These are phyloP conservation scores for Schizopygopsis pylzovi DNA, from an alignment of 2,797 vertebrate species.

Conservation along the genomic window DNA sequence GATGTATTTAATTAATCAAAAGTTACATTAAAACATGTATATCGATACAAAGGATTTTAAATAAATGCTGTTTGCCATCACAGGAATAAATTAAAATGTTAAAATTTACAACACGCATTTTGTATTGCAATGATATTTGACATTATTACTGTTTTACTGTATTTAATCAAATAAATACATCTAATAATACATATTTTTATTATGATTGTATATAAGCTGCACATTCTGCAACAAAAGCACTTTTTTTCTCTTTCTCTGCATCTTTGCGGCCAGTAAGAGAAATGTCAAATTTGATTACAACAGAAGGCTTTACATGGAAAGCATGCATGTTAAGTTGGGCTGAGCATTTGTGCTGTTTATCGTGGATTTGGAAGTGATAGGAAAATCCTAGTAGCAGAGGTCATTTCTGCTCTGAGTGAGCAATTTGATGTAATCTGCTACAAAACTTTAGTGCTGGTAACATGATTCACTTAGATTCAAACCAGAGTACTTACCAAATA, in stretches of 20 bases:
- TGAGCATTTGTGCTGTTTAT: constrained; percentile 13
- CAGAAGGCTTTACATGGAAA: constrained; percentile 3
- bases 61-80: neutral
- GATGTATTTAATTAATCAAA: neutral
- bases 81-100: neutral
- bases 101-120: neutral
- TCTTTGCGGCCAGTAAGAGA: neutral
- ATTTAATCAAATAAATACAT: neutral
- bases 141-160: no score
- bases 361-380: constrained; percentile 45
- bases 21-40: neutral
- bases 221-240: neutral
- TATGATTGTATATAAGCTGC: neutral
- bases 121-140: neutral
- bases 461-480: constrained; percentile 17
- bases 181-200: neutral
- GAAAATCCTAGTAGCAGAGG: constrained; percentile 22
- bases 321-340: constrained; percentile 27
- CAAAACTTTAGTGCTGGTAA: neutral
- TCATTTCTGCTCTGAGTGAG: constrained; percentile 18
- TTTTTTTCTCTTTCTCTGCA: neutral
- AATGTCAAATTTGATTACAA: constrained; percentile 38
- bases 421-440: neutral
- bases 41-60: neutral
- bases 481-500: neutral